A percentile compares a stretch with the other conserved stretches of the same genome.
Conservation (phyloP, 2,797 vertebrate species). For the Protonibea diacanthus region DNA sequence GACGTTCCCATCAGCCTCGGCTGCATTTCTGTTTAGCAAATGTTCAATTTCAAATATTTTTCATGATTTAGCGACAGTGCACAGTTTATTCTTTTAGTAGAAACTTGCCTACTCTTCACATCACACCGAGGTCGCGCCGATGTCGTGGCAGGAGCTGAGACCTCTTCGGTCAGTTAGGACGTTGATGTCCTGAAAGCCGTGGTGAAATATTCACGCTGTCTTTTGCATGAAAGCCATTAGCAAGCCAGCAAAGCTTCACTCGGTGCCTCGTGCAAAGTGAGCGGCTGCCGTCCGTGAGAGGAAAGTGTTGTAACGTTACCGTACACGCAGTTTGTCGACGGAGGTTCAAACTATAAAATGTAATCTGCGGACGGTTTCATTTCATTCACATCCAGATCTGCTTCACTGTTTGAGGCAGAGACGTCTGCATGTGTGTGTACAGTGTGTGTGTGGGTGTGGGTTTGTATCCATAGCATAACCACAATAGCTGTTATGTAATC, state of each 20-base stretch:
- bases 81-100: neutral
- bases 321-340: neutral
- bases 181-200: slow-evolving; percentile 48
- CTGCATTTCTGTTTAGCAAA: neutral
- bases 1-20: neutral
- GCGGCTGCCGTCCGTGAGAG: neutral
- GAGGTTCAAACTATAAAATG: neutral
- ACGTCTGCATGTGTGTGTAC: neutral
- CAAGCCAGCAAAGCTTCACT: slow-evolving; percentile 11
- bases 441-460: neutral
- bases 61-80: neutral
- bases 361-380: neutral
- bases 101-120: slow-evolving; percentile 21
- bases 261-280: slow-evolving; percentile 1
- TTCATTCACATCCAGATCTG: neutral
- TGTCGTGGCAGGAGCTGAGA: slow-evolving; percentile 5
- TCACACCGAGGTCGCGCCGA: slow-evolving; percentile 15
- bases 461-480: neutral
- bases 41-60: too few species aligned
- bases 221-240: slow-evolving; percentile 44
- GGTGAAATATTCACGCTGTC: slow-evolving; percentile 62
- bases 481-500: neutral
- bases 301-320: slow-evolving; percentile 6
- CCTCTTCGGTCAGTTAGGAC: slow-evolving; percentile 19
- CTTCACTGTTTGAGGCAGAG: neutral